Percentiles rank a stretch among this genome's conserved stretches.
Evolutionary conservation across 2,888 invertebrate species (phyloP).

Genomic region (Synergus itoensis): DNA sequence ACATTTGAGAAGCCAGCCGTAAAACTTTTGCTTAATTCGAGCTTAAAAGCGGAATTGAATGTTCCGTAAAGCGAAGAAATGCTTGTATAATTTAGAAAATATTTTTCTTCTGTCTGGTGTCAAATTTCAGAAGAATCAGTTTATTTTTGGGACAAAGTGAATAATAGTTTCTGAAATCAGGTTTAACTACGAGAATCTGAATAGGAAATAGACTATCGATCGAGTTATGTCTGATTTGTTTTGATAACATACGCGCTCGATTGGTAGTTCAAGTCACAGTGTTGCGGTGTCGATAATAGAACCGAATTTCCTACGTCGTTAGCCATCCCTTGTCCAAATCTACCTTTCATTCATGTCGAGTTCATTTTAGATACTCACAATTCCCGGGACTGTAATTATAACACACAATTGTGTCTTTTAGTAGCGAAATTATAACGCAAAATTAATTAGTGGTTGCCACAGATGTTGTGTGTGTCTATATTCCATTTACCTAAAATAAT

Average conservation of each 20-base stretch:
- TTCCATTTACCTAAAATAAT: too few species aligned
- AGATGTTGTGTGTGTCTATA: too few species aligned
- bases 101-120: background rate
- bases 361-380: background rate
- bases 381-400: background rate
- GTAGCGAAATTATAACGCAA: background rate
- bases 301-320: slow-evolving; percentile 72
- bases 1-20: background rate
- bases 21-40: too few species aligned
- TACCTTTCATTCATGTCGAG: background rate
- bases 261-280: slow-evolving; percentile 66
- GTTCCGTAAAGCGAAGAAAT: too few species aligned
- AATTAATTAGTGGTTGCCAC: background rate
- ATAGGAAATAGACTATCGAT: slow-evolving; percentile 76
- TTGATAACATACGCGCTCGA: slow-evolving; percentile 57
- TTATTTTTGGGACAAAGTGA: slow-evolving; percentile 39
- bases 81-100: background rate
- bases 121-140: background rate
- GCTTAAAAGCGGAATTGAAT: too few species aligned
- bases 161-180: slow-evolving; percentile 61
- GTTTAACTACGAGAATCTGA: slow-evolving; percentile 68
- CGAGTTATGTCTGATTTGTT: slow-evolving; percentile 66
- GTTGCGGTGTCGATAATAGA: slow-evolving; percentile 66
- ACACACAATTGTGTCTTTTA: background rate
- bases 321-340: slow-evolving; percentile 52